Evolutionary conservation across 2,113 vertebrate genomes (phyloP), one percentile per base, ranked within the genome.

Genomic region (Phainopepla nitens): DNA sequence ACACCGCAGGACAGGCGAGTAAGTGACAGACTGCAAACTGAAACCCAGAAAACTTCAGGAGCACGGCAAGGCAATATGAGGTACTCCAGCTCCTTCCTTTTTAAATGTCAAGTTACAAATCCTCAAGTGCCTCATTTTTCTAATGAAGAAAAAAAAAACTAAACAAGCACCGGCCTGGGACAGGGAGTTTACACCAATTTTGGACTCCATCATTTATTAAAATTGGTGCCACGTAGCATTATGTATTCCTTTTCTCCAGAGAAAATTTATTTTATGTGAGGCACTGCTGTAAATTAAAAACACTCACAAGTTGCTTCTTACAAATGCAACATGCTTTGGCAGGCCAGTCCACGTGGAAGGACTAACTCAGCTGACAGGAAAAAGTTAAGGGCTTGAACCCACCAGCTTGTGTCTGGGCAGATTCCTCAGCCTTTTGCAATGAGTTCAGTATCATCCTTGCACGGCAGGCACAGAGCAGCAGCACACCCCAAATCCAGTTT

Each of bases 321-420:
- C 13, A 69, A 58, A 49, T 31, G 12, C 36, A 64, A 16, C 0
- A 10, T 21, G 85, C 41, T 76, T 71, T 68, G 56, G 36, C 16
- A 76, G 66, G 28, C 28, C 41, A 47, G 49, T 50, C 33, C 24
- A 28, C 9, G 18, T 41, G 41, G 27, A 76, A 60, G 31, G 41
- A 62, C 75, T 58, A 56, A 39, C 24, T 33, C 45, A 54, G 57
- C 57, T 16, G 35, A 21, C 39, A 53, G 23, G 35, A n/a, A 57
- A 21, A 11, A 76, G 20, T 27, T 49, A n/a, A 61, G n/a, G 56
- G 51, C 16, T 33, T 61, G 57, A 82, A 56, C 6, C 21, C n/a
- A 36, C 5, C 45, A 64, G 53, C 19, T n/a, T 1, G 0, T 31
- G 44, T 8, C 60, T 13, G 24, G 44, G 33, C 14, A 42, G 20